Conservation (phyloP, 2,888 invertebrate genomes). For the Microctonus hyperodae region DNA sequence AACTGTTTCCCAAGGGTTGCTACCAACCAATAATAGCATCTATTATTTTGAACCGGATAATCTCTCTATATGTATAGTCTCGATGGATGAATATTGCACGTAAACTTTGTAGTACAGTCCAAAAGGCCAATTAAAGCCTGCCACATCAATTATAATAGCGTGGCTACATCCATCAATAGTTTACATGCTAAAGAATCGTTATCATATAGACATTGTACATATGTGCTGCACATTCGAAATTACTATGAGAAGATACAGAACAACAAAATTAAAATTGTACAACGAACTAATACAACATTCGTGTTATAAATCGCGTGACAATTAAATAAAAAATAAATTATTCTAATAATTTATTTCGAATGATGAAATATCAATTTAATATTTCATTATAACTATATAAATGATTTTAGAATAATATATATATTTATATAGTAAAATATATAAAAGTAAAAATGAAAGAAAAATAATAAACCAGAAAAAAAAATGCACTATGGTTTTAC, state of each 20-base stretch:
- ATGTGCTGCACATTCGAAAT: background rate
- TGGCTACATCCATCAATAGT: slow-evolving; percentile 2
- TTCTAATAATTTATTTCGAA: background rate
- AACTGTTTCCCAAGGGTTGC: background rate
- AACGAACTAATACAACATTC: background rate
- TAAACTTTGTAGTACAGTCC: slow-evolving; percentile 26
- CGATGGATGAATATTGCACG: slow-evolving; percentile 33
- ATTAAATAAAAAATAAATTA: background rate
- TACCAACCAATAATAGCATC: slow-evolving; percentile 12
- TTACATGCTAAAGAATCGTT: background rate
- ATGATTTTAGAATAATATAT: background rate
- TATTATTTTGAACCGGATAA: slow-evolving; percentile 17
- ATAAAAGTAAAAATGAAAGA: too few relatives aligned
- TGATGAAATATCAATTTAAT: background rate
- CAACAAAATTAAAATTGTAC: background rate
- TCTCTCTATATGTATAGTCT: background rate
- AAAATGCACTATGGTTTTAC: background rate
- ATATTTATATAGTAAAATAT: background rate
- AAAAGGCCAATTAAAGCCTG: slow-evolving; percentile 37
- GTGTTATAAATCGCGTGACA: background rate
- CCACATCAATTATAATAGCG: slow-evolving; percentile 34
- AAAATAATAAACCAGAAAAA: background rate
- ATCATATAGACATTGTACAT: background rate
- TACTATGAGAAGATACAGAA: background rate
- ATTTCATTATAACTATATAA: background rate